Base-by-base conservation (phyloP, 2,797 vertebrate genomes). In the Tapera naevia region DNA sequence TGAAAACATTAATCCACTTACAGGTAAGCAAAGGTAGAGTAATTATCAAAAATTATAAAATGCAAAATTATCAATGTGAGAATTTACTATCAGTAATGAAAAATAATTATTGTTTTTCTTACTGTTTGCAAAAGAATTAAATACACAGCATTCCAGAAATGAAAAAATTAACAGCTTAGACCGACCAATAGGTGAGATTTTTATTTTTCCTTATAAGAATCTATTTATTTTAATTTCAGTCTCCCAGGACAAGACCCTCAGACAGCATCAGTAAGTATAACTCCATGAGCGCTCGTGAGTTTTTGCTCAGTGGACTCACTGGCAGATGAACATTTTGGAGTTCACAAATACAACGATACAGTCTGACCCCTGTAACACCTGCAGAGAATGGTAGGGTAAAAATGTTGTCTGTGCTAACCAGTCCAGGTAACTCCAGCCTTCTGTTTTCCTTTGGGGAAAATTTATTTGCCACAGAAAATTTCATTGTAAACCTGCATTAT, bases 281-380 rank as follows among this genome's bases (percentile, higher is more conserved):
- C 30, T 75, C 54, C 7, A 8, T 21, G 23, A 53, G 11, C 1
- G 2, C 0, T n/a, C 35, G 9, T 10, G 80, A 50, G 17, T 3
- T 28, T 80, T 73, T 69, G 28, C 13, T 32, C 33, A 6, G 17
- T 9, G 32, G 5, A 33, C n/a, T 72, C 81, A 35, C 46, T 61
- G 37, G 45, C 3, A 56, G 41, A 54, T 37, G 7, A 5, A 30
- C 66, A 13, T 32, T 50, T 35, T 78, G 57, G 39, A 60, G 33
- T 25, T 58, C 50, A n/a, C 48, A 35, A 45, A 27, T 25, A 17
- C 9, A 8, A 35, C 1, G 5, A 11, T 17, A 24, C 9, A 30
- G 10, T 16, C 30, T 57, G 2, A 58, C 18, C 9, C 12, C 9
- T 3, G 3, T 25, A 45, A 53, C 1, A 2, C 33, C 39, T 45